phyloP scores from a whole-genome alignment of 2,888 invertebrate species.

The Vandiemenella viatica region DNA sequence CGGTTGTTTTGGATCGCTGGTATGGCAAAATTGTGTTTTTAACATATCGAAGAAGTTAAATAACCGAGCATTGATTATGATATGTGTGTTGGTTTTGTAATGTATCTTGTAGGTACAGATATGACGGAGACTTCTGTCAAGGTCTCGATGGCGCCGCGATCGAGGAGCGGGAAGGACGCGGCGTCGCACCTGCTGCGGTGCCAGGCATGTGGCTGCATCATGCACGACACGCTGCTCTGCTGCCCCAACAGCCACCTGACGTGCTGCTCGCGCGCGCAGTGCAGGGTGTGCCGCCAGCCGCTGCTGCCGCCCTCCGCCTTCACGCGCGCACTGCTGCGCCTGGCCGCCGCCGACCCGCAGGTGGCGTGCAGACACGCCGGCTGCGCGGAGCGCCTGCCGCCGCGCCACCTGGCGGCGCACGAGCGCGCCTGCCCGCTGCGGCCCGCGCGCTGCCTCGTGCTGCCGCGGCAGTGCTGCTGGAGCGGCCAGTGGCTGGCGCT shows the following conservation, averaged over 20 bases:
- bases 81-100: too few species aligned
- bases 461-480: not conserved
- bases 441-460: not conserved
- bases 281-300: conserved; percentile 38
- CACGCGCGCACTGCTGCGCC: conserved; percentile 37
- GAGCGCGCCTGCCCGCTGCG: not conserved
- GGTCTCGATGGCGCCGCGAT: too few species aligned
- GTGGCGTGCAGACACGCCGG: conserved; percentile 1
- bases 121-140: too few species aligned
- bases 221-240: conserved; percentile 43
- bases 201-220: conserved; percentile 46
- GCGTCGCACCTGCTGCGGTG: conserved; percentile 35
- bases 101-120: too few species aligned
- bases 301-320: conserved; percentile 20
- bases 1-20: too few species aligned
- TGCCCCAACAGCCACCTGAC: conserved; percentile 47
- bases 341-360: not conserved
- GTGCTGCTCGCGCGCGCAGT: conserved; percentile 36
- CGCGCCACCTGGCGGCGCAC: not conserved
- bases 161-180: not conserved
- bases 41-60: too few species aligned
- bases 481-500: not conserved
- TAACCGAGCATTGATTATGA: too few species aligned
- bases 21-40: too few species aligned
- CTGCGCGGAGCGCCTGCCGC: not conserved